Evolutionary conservation across 2,113 vertebrate genomes (phyloP).

Genomic region (Zosterops lateralis): DNA sequence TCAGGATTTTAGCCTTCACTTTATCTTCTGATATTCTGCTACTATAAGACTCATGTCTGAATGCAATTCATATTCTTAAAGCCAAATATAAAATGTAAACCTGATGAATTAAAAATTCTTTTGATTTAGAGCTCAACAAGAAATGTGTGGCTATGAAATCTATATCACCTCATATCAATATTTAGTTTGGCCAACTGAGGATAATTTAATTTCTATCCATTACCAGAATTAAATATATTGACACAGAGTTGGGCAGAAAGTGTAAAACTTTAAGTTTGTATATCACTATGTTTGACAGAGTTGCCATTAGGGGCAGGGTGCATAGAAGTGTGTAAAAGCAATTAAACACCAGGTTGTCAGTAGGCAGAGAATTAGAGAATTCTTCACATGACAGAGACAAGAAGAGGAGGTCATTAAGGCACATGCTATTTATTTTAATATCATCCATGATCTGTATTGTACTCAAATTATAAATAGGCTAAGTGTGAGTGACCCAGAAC

Average conservation of each 20-base stretch:
- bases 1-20: not conserved
- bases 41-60: not conserved
- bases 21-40: not conserved
- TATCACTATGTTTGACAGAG: not conserved
- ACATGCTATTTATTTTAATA: constrained; percentile 32
- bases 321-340: not conserved
- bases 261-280: not conserved
- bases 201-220: not conserved
- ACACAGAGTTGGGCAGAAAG: not conserved
- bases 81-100: not conserved
- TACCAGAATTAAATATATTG: not conserved
- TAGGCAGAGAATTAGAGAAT: constrained; percentile 17
- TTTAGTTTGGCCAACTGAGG: not conserved
- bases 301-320: not conserved
- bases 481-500: constrained; percentile 58
- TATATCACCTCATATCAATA: not conserved
- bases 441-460: constrained; percentile 5
- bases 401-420: constrained; percentile 28
- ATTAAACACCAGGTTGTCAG: not conserved
- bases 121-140: not conserved
- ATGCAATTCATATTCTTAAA: not conserved
- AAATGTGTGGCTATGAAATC: not conserved
- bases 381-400: not conserved
- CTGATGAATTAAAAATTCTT: not conserved
- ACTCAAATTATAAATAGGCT: constrained; percentile 54